Conservation (phyloP, 1,140 invertebrate species). For the Steinernema feltiae region DNA sequence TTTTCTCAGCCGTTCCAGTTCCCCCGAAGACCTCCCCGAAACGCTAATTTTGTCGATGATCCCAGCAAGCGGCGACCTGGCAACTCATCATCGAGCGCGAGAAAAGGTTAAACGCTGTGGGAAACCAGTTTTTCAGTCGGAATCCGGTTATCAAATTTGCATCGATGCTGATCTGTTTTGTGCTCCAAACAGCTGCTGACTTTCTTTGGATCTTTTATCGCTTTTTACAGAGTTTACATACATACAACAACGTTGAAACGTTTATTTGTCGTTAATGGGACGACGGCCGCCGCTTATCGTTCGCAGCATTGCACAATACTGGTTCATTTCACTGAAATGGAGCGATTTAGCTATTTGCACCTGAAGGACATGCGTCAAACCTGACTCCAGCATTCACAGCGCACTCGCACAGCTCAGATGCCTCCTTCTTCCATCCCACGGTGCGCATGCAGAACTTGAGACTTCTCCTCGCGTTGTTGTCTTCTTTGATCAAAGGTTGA, state of each 20-base stretch:
- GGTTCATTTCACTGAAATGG: background rate
- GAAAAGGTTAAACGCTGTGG: too few relatives aligned
- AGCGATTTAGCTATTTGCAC: background rate
- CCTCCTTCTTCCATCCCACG: slow-evolving; percentile 1
- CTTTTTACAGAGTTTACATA: background rate
- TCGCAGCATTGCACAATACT: slow-evolving; percentile 1
- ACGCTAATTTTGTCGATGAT: background rate
- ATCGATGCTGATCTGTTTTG: background rate
- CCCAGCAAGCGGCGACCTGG: too few relatives aligned
- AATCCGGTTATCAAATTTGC: background rate
- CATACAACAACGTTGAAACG: background rate
- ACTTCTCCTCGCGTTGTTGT: background rate
- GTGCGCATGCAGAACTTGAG: slow-evolving; percentile 1
- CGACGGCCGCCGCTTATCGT: background rate
- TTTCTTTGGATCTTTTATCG: background rate
- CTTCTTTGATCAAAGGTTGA: background rate
- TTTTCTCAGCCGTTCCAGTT: too few relatives aligned
- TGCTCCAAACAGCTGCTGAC: too few relatives aligned
- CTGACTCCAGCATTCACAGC: background rate
- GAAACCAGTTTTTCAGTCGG: too few relatives aligned
- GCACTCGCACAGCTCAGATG: background rate
- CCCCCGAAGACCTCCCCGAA: background rate
- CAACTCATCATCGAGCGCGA: too few relatives aligned
- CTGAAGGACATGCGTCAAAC: background rate
- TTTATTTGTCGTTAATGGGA: background rate